Evolutionary conservation across 2,888 invertebrate species (phyloP).

Genomic region (Synanthedon formicaeformis): DNA sequence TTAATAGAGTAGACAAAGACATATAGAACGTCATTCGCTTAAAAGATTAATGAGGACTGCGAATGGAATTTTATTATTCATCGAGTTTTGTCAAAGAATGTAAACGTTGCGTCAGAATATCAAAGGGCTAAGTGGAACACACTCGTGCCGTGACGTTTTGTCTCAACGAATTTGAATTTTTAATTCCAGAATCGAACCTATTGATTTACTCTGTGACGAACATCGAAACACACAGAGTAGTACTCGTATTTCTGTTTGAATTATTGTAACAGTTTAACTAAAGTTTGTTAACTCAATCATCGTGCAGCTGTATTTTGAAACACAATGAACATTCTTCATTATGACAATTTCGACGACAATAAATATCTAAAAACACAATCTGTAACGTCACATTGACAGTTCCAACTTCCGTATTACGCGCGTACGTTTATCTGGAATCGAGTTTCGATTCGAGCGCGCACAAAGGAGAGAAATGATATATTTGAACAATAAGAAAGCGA

Average conservation of each 20-base stretch:
- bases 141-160: constrained; percentile 13
- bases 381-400: constrained; percentile 24
- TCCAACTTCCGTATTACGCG: constrained; percentile 36
- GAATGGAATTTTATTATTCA: too few relatives aligned
- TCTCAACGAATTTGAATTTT: constrained; percentile 59
- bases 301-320: not conserved
- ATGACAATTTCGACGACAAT: constrained; percentile 28
- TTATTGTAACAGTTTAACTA: not conserved
- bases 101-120: not conserved
- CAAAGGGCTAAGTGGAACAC: not conserved
- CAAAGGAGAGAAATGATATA: constrained; percentile 42
- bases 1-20: too few relatives aligned
- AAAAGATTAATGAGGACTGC: too few relatives aligned
- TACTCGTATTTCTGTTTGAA: not conserved
- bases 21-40: too few relatives aligned
- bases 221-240: constrained; percentile 6
- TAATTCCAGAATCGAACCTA: constrained; percentile 61
- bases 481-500: constrained; percentile 50
- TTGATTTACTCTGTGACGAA: constrained; percentile 32
- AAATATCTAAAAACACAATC: constrained; percentile 22
- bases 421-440: constrained; percentile 28
- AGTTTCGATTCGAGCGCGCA: constrained; percentile 27
- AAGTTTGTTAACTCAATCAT: not conserved
- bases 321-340: constrained; percentile 6
- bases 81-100: not conserved